Percentiles rank a stretch among this genome's conserved stretches.
Conservation (phyloP, 2,797 vertebrate genomes). For the Intellagama lesueurii region DNA sequence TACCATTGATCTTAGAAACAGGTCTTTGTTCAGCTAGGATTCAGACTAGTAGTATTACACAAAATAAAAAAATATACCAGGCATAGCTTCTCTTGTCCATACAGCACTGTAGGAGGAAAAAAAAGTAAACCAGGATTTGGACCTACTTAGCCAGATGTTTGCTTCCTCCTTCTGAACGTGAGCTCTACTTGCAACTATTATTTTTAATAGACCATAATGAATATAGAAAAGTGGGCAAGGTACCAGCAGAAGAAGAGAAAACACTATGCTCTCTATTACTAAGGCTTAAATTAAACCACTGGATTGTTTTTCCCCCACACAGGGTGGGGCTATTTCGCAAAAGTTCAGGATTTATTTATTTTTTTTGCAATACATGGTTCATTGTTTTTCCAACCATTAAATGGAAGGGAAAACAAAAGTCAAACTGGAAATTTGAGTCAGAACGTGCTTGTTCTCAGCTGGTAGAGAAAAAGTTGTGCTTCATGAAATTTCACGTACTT, state of each 20-base stretch:
- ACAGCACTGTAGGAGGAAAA: neutral
- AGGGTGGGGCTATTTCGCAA: slow-evolving; percentile 40
- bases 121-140: neutral
- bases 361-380: slow-evolving; percentile 49
- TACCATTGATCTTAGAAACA: neutral
- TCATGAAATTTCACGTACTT: slow-evolving; percentile 20
- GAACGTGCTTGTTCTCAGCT: neutral
- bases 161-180: slow-evolving; percentile 46
- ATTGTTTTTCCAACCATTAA: slow-evolving; percentile 64
- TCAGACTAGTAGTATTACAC: slow-evolving; percentile 33
- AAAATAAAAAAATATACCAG: neutral
- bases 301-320: slow-evolving; percentile 27
- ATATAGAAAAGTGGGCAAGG: slow-evolving; percentile 28
- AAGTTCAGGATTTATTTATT: slow-evolving; percentile 35
- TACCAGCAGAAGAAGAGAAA: slow-evolving; percentile 24
- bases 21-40: slow-evolving; percentile 9
- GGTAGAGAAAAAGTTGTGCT: slow-evolving; percentile 55
- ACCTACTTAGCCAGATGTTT: neutral
- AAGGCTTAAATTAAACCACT: slow-evolving; percentile 43
- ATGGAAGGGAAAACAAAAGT: neutral
- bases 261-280: slow-evolving; percentile 37
- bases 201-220: neutral
- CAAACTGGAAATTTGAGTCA: slow-evolving; percentile 10
- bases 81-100: neutral
- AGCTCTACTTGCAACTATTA: slow-evolving; percentile 33